phyloP scores from a whole-genome alignment of 1,140 invertebrate genomes.

The Leptopilina clavipes region DNA sequence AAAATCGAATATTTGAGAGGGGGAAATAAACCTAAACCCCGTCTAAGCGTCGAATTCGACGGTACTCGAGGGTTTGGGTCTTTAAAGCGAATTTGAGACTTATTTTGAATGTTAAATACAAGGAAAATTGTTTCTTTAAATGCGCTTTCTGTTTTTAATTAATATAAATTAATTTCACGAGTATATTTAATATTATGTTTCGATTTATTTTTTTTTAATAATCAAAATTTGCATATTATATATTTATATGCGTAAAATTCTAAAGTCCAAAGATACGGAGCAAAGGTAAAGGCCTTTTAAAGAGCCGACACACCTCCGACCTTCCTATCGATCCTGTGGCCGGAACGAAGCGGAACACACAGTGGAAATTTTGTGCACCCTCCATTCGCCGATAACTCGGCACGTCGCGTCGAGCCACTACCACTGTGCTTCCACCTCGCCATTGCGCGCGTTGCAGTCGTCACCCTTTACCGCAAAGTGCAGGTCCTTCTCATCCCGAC shows the following conservation, averaged over 20 bases:
- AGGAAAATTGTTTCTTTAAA: no score
- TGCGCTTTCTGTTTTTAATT: no score
- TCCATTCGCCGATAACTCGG: constrained; percentile 49
- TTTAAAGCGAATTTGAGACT: no score
- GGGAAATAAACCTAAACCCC: no score
- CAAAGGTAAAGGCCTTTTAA: constrained; percentile 64
- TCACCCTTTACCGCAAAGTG: constrained; percentile 15
- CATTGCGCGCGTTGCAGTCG: constrained; percentile 37
- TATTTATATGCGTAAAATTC: constrained; percentile 31
- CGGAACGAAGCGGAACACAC: constrained; percentile 51
- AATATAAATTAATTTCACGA: no score
- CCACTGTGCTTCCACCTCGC: constrained; percentile 4
- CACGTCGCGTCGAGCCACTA: constrained; percentile 10
- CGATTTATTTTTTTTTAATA: not conserved
- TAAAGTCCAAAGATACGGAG: constrained; percentile 52
- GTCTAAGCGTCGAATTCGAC: no score
- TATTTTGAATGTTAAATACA: no score
- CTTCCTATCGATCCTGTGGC: constrained; percentile 72
- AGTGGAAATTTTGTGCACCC: constrained; percentile 66
- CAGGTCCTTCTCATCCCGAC: constrained; percentile 37
- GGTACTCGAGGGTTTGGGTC: no score
- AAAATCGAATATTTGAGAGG: no score
- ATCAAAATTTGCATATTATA: no score
- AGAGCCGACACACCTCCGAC: constrained; percentile 72
- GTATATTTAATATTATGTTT: no score